These are phyloP conservation scores for Hemaris fuciformis DNA, from an alignment of 2,888 invertebrate species.

Conservation along the genomic window DNA sequence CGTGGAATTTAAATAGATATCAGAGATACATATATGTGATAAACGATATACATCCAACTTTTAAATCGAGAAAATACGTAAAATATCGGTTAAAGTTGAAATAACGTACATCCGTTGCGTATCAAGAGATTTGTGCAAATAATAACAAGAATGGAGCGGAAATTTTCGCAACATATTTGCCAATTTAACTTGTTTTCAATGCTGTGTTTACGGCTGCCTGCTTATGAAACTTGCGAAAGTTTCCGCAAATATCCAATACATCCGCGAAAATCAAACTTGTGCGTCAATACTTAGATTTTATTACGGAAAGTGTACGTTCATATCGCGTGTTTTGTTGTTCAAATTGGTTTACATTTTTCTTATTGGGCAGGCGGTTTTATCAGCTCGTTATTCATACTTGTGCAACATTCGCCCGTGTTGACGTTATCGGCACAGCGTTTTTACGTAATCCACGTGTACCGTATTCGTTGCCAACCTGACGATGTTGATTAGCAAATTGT, in stretches of 20 bases:
- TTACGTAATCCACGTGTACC: conserved; percentile 23
- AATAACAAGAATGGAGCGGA: background rate
- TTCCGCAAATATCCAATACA: conserved; percentile 5
- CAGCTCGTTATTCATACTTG: conserved; percentile 28
- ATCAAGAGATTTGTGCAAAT: background rate
- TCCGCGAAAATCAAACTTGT: background rate
- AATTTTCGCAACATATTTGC: conserved; percentile 5
- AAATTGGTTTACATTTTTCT: conserved; percentile 13
- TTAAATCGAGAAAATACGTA: background rate
- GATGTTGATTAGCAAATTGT: conserved; percentile 11
- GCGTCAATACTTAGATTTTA: background rate
- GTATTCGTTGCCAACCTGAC: conserved; percentile 13
- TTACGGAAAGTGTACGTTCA: background rate
- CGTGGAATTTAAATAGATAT: no score
- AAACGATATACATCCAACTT: no score
- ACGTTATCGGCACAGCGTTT: conserved; percentile 21
- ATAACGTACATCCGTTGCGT: background rate
- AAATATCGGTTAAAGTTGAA: background rate
- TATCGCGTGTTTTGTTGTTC: conserved; percentile 12
- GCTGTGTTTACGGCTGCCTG: conserved; percentile 7
- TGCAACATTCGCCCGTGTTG: conserved; percentile 26
- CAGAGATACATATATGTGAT: no score
- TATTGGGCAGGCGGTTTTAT: conserved; percentile 22
- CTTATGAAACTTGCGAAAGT: background rate
- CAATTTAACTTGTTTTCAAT: conserved; percentile 10